A percentile compares a stretch with the other conserved stretches of the same genome.
phyloP scores from a whole-genome alignment of 2,797 vertebrate species.

The Fundulus diaphanus region DNA sequence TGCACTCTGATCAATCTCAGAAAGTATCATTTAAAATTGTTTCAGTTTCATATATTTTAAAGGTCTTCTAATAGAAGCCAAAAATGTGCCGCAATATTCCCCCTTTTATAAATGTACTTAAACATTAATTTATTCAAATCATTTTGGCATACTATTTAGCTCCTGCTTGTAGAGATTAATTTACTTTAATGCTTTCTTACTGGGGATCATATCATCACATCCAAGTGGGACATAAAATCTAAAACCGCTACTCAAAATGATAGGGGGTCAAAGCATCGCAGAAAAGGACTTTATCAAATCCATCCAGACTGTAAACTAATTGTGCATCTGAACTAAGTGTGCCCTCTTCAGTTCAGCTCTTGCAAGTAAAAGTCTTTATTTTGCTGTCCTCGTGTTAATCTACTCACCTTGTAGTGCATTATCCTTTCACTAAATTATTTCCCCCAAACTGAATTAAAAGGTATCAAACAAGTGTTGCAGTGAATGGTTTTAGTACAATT shows the following conservation, averaged over 20 bases:
- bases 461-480: background rate
- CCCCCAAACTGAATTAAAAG: background rate
- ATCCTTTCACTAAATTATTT: background rate
- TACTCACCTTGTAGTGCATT: background rate
- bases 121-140: background rate
- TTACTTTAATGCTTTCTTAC: background rate
- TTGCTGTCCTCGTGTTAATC: too few species aligned
- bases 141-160: background rate
- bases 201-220: background rate
- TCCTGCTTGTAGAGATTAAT: background rate
- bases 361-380: background rate
- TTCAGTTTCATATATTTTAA: too few species aligned
- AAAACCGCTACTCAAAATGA: background rate
- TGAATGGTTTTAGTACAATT: background rate
- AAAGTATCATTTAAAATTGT: too few species aligned
- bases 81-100: too few species aligned
- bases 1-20: too few species aligned
- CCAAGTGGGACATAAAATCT: background rate
- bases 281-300: background rate
- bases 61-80: too few species aligned
- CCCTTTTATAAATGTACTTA: too few species aligned
- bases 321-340: background rate
- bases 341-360: conserved; percentile 6
- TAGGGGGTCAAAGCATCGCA: background rate
- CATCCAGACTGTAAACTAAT: background rate